phyloP scores from a whole-genome alignment of 53 echinoderm and acorn worm genomes.

The Holothuria scabra region DNA sequence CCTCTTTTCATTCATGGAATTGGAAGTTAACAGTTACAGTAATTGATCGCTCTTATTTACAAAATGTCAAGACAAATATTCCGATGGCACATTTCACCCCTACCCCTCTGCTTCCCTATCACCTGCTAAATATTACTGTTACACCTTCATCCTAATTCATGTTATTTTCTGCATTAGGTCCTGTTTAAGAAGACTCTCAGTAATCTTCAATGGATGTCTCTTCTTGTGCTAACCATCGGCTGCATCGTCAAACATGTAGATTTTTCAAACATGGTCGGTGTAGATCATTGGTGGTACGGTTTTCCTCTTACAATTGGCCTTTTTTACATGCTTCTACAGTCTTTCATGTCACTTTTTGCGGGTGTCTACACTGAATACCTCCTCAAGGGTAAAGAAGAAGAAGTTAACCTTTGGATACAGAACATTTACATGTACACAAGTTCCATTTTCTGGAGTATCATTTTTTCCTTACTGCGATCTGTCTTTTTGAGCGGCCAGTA shows the following conservation, averaged over 20 bases:
- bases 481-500: neutral
- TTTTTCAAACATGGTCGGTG: constrained; percentile 3
- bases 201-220: constrained; percentile 81
- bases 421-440: constrained; percentile 86
- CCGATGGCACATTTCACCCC: no score
- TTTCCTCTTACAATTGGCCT: constrained; percentile 34
- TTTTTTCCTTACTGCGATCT: neutral
- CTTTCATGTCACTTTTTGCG: constrained; percentile 59
- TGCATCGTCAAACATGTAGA: constrained; percentile 81
- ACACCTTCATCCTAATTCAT: no score
- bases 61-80: no score
- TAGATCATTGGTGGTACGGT: neutral
- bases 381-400: constrained; percentile 61
- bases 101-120: no score
- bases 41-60: no score
- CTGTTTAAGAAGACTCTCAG: constrained; percentile 73
- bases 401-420: constrained; percentile 89
- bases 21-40: no score
- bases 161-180: constrained; percentile 51
- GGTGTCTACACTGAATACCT: constrained; percentile 94
- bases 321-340: constrained; percentile 73
- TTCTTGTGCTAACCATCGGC: constrained; percentile 74
- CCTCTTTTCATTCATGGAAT: no score
- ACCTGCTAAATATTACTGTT: no score
- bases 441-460: constrained; percentile 56